Evolutionary conservation across 2,888 invertebrate species (phyloP), one percentile per base, ranked within the genome.

Genomic region (Trachelus troglodyta): DNA sequence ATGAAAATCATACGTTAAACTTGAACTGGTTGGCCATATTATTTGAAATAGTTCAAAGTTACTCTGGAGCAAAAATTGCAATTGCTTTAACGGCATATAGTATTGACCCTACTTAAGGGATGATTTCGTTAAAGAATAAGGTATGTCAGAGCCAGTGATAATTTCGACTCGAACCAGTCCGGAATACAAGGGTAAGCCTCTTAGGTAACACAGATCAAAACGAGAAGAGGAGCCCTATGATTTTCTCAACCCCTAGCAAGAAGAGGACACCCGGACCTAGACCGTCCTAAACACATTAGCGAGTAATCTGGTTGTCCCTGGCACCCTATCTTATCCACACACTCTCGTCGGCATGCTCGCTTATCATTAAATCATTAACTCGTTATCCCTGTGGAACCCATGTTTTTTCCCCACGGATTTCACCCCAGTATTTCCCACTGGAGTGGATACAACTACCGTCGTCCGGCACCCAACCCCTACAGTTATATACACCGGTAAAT

Each of bases 241-340:
- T 75, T 75, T 68, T 74, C 77, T 74, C 4, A 71, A 31, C 31
- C 34, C 71, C 12, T 23, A 33, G 33, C 71, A 34, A 71, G 31
- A 71, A 34, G 71, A 71, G 83, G 80, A 81, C 81, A 81, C 78
- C 80, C 82, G 85, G 85, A 85, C 81, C 79, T 81, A 82, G 85
- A 82, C 81, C 84, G 83, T 83, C 86, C 84, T 85, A 86, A 88
- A 86, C 81, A 84, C 85, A 85, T 87, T 88, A 89, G 84, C 81
- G 84, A 85, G 84, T 88, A 89, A 89, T 89, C 85, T 85, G 81
- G 83, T 87, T 87, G 85, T 83, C 85, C 83, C 85, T 82, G 75
- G 79, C 81, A 77, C 79, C 80, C 83, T 83, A 82, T 85, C 85
- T 84, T 79, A 79, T 80, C 80, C 80, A 79, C 79, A 80, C 80